phyloP scores from a whole-genome alignment of 2,113 vertebrate species.

The Aix galericulata region DNA sequence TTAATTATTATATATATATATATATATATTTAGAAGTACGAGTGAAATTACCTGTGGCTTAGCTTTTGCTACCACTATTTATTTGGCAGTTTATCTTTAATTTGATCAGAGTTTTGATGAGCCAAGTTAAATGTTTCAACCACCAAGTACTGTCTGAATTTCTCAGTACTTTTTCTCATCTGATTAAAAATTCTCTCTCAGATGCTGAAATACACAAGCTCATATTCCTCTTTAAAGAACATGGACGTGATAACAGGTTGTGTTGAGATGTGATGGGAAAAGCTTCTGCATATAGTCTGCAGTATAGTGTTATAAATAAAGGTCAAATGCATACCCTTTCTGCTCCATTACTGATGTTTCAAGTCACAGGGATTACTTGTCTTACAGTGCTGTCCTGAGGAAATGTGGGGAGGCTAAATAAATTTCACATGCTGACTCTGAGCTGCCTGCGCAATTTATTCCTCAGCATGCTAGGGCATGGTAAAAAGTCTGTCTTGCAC shows the following conservation, averaged over 20 bases:
- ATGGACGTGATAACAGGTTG: background rate
- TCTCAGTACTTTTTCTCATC: background rate
- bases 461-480: background rate
- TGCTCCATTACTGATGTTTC: background rate
- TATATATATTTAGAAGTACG: background rate
- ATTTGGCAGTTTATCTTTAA: background rate
- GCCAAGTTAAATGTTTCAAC: background rate
- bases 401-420: background rate
- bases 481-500: background rate
- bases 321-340: background rate
- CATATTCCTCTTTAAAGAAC: background rate
- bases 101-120: background rate
- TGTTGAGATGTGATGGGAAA: background rate
- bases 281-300: accelerated
- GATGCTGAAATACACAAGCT: background rate
- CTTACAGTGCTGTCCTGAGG: background rate
- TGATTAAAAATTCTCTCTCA: background rate
- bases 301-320: background rate
- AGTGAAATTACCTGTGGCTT: background rate
- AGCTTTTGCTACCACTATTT: background rate
- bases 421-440: background rate
- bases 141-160: background rate
- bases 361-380: background rate
- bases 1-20: no score
- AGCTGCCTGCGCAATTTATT: background rate